Conservation (phyloP, 1,140 invertebrate genomes). For the Diploscapter pachys region DNA sequence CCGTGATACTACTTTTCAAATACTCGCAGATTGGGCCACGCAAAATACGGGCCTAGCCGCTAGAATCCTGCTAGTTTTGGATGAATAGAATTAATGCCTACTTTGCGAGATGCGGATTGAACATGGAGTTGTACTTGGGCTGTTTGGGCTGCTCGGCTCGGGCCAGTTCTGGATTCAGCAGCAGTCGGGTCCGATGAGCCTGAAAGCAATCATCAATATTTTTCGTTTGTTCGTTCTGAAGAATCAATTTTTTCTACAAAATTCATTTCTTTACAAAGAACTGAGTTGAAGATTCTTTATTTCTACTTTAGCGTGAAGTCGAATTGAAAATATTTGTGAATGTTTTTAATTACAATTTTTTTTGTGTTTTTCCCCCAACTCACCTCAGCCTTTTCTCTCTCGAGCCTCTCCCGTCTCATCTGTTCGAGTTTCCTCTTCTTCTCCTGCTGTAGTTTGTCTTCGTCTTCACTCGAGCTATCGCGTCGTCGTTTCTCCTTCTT, state of each 20-base stretch:
- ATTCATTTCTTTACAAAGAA: constrained; percentile 63
- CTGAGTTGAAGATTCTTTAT: constrained; percentile 20
- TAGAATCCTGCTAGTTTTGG: neutral
- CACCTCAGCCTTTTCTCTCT: constrained; percentile 6
- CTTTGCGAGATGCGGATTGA: constrained; percentile 77
- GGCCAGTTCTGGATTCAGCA: constrained; percentile 58
- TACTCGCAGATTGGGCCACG: no score
- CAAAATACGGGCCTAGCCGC: no score
- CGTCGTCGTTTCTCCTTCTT: constrained; percentile 59
- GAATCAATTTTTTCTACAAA: no score
- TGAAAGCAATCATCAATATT: neutral
- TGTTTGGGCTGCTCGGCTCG: constrained; percentile 48
- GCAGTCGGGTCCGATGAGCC: neutral
- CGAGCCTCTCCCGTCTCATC: constrained; percentile 17
- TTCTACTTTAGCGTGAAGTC: neutral
- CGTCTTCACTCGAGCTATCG: constrained; percentile 63
- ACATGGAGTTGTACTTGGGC: constrained; percentile 82
- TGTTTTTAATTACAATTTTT: constrained; percentile 41
- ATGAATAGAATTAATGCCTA: constrained; percentile 51
- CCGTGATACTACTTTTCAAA: no score
- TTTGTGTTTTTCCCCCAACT: constrained; percentile 64
- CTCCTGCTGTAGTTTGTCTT: constrained; percentile 18
- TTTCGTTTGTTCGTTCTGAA: no score
- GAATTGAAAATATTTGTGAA: neutral
- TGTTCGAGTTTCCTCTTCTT: constrained; percentile 66